Conservation (phyloP, 2,113 vertebrate genomes). For the Nerophis lumbriciformis region DNA sequence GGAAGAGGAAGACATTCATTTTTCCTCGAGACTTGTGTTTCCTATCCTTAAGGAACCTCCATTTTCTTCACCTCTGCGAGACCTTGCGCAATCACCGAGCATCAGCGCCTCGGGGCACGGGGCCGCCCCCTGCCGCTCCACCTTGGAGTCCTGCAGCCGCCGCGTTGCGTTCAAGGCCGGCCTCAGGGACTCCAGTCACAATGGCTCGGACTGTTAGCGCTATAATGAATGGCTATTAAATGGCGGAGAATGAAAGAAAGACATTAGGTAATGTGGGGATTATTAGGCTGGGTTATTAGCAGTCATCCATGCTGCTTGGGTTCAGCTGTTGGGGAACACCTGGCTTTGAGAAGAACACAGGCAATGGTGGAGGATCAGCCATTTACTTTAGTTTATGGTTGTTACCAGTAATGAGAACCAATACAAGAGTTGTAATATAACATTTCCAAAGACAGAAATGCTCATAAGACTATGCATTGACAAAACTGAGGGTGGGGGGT, state of each 20-base stretch:
- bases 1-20: slow-evolving; percentile 38
- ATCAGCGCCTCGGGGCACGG: slow-evolving; percentile 43
- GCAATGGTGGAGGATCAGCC: not conserved
- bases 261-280: slow-evolving; percentile 56
- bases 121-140: slow-evolving; percentile 10
- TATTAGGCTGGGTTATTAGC: slow-evolving; percentile 69
- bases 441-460: no score
- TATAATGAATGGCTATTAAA: slow-evolving; percentile 58
- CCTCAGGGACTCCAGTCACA: slow-evolving; percentile 40
- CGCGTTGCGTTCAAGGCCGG: slow-evolving; percentile 8
- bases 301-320: slow-evolving; percentile 60
- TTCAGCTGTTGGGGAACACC: slow-evolving; percentile 57
- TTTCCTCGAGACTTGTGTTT: slow-evolving; percentile 5
- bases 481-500: no score
- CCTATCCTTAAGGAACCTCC: slow-evolving; percentile 36
- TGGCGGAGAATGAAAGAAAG: slow-evolving; percentile 40
- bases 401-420: not conserved
- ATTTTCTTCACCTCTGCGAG: slow-evolving; percentile 48
- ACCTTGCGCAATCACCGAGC: slow-evolving; percentile 46
- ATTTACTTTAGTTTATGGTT: not conserved
- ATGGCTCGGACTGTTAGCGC: slow-evolving; percentile 43
- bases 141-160: slow-evolving; percentile 17
- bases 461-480: no score
- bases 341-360: slow-evolving; percentile 1
- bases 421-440: no score